Percentiles rank a stretch among this genome's conserved stretches.
Evolutionary conservation across 2,888 invertebrate genomes (phyloP).

Genomic region (Brenthis ino): DNA sequence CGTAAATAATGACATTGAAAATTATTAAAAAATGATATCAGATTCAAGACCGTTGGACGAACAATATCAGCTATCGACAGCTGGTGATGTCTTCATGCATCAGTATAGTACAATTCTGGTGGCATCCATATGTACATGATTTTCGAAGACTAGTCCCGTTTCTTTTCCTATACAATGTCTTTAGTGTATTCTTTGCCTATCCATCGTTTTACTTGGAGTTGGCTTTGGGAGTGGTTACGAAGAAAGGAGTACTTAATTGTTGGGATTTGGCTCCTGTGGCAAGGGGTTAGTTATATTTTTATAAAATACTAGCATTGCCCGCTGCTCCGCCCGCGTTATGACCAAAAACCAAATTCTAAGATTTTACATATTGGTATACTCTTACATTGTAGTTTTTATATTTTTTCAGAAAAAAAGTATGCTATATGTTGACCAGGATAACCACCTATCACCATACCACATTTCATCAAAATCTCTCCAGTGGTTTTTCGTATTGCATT

Average conservation of each 20-base stretch:
- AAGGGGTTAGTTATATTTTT: constrained; percentile 56
- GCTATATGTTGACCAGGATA: too few species aligned
- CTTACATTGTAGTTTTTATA: too few species aligned
- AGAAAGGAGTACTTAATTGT: constrained; percentile 67
- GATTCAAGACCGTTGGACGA: constrained; percentile 69
- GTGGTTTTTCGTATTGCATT: too few species aligned
- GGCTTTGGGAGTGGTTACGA: constrained; percentile 68
- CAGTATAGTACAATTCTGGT: constrained; percentile 70
- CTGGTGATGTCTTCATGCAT: constrained; percentile 68
- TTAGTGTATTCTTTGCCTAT: constrained; percentile 67
- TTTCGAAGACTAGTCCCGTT: constrained; percentile 63
- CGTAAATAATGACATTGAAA: neutral
- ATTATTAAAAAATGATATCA: constrained; percentile 35
- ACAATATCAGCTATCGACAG: constrained; percentile 72
- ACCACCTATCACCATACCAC: too few species aligned
- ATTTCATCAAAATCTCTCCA: too few species aligned
- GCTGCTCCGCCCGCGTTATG: too few species aligned
- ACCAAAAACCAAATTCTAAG: too few species aligned
- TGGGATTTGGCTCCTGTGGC: constrained; percentile 73
- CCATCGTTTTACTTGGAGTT: constrained; percentile 72
- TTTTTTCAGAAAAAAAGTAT: too few species aligned
- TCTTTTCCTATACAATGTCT: constrained; percentile 68
- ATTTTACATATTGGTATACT: too few species aligned
- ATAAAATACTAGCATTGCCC: neutral
- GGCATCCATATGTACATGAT: constrained; percentile 72